Conservation (phyloP, 2,888 invertebrate genomes). For the Prosopocoilus inquinatus region DNA sequence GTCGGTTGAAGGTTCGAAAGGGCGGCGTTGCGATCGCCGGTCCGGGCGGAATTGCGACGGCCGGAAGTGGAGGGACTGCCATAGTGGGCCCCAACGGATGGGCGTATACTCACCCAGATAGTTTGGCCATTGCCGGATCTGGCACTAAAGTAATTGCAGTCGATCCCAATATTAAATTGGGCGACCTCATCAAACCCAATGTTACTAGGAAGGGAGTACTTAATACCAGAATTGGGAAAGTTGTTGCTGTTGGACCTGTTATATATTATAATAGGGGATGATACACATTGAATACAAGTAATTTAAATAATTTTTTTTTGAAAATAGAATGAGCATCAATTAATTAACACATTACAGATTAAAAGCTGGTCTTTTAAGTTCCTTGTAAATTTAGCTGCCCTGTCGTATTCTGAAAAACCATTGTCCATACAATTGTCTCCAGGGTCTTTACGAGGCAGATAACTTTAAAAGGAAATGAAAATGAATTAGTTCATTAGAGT, state of each 20-base stretch:
- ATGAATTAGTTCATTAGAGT: no score
- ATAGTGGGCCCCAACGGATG: slow-evolving; percentile 77
- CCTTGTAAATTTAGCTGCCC: no score
- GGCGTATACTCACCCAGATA: slow-evolving; percentile 73
- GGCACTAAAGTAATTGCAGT: slow-evolving; percentile 70
- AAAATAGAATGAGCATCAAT: no score
- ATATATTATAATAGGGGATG: slow-evolving; percentile 60
- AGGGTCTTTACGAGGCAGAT: no score
- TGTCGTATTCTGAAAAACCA: no score
- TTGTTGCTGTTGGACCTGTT: slow-evolving; percentile 73
- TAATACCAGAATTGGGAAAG: slow-evolving; percentile 61
- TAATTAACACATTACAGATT: no score
- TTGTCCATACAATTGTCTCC: no score
- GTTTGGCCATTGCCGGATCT: slow-evolving; percentile 73
- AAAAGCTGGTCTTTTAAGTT: no score
- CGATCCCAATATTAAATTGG: slow-evolving; percentile 61
- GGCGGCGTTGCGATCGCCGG: slow-evolving; percentile 81
- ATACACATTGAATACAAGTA: not conserved
- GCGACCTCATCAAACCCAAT: slow-evolving; percentile 50
- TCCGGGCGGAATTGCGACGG: slow-evolving; percentile 78
- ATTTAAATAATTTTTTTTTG: not conserved
- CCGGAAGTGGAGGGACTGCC: slow-evolving; percentile 76
- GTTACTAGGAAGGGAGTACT: slow-evolving; percentile 29
- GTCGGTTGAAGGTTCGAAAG: slow-evolving; percentile 66
- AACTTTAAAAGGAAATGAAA: no score